A percentile compares a stretch with the other conserved stretches of the same genome.
Conservation (phyloP, 2,797 vertebrate genomes). For the Micromesistius poutassou region DNA sequence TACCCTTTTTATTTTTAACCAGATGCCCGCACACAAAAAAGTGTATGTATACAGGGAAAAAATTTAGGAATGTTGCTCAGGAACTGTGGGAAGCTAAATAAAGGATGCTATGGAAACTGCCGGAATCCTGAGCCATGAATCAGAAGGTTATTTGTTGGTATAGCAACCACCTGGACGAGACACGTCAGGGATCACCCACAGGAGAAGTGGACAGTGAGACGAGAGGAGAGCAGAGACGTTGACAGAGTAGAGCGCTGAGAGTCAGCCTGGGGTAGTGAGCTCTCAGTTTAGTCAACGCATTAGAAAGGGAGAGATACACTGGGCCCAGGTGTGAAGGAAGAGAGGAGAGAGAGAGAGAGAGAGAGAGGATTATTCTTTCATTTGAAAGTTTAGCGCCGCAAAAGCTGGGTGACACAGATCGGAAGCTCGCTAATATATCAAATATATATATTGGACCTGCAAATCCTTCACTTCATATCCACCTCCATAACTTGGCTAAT, state of each 20-base stretch:
- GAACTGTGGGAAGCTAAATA: slow-evolving; percentile 71
- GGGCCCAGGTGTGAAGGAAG: background rate
- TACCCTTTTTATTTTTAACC: slow-evolving; percentile 45
- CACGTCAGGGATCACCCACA: slow-evolving; percentile 2
- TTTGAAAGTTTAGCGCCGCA: background rate
- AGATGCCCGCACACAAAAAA: slow-evolving; percentile 45
- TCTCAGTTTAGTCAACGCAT: background rate
- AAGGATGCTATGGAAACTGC: slow-evolving; percentile 64
- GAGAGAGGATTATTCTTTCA: slow-evolving; percentile 10
- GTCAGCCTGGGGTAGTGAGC: background rate
- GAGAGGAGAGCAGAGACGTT: background rate
- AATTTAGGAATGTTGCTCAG: slow-evolving; percentile 72
- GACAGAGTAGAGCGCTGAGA: background rate
- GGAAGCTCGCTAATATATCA: background rate
- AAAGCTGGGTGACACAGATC: too few species aligned
- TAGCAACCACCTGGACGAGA: background rate
- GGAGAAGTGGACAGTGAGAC: slow-evolving; percentile 1
- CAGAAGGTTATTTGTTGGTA: background rate
- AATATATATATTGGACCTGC: background rate
- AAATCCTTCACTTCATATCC: background rate
- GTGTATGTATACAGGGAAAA: slow-evolving; percentile 67
- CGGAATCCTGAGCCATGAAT: slow-evolving; percentile 44
- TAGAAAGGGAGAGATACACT: slow-evolving; percentile 1
- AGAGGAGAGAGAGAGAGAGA: slow-evolving; percentile 17
- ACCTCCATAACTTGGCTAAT: background rate